A percentile compares a stretch with the other conserved stretches of the same genome.
Conservation (phyloP, 2,797 vertebrate species). For the Sebastolobus alascanus region DNA sequence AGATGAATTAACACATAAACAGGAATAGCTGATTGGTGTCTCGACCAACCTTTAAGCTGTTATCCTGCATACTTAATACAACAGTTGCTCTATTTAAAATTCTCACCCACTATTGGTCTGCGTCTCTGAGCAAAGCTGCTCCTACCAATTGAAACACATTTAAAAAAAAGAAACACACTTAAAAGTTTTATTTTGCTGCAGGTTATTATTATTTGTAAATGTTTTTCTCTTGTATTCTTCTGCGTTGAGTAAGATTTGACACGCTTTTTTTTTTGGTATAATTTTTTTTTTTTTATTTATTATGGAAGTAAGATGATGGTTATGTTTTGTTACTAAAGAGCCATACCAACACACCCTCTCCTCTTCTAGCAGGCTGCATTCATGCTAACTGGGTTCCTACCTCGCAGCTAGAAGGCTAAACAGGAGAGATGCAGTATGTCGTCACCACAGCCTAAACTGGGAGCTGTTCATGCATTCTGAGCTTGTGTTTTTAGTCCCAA, state of each 20-base stretch:
- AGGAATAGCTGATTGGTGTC: conserved; percentile 86
- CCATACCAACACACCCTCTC: conserved; percentile 85
- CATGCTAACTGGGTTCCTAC: conserved; percentile 42
- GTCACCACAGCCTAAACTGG: conserved; percentile 11
- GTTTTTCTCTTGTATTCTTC: conserved; percentile 87
- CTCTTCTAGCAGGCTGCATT: conserved; percentile 67
- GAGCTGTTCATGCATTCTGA: conserved; percentile 28
- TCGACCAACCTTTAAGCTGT: conserved; percentile 90
- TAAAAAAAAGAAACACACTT: conserved; percentile 77
- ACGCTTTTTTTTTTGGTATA: conserved; percentile 86
- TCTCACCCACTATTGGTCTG: conserved; percentile 84
- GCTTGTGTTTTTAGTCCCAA: conserved; percentile 27
- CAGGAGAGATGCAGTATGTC: conserved; percentile 7
- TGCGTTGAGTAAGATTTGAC: conserved; percentile 87
- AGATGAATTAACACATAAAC: conserved; percentile 85
- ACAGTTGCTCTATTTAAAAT: conserved; percentile 76
- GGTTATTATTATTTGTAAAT: conserved; percentile 90
- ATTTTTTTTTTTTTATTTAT: conserved; percentile 91
- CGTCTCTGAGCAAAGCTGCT: conserved; percentile 85
- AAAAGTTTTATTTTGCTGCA: conserved; percentile 86
- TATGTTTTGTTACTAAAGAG: conserved; percentile 87
- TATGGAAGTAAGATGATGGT: conserved; percentile 86
- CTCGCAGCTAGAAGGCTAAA: conserved; percentile 29
- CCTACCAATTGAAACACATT: conserved; percentile 76
- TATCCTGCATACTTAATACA: conserved; percentile 84